Base-by-base conservation (phyloP, 1,140 invertebrate genomes). In the Cataglyphis hispanica region DNA sequence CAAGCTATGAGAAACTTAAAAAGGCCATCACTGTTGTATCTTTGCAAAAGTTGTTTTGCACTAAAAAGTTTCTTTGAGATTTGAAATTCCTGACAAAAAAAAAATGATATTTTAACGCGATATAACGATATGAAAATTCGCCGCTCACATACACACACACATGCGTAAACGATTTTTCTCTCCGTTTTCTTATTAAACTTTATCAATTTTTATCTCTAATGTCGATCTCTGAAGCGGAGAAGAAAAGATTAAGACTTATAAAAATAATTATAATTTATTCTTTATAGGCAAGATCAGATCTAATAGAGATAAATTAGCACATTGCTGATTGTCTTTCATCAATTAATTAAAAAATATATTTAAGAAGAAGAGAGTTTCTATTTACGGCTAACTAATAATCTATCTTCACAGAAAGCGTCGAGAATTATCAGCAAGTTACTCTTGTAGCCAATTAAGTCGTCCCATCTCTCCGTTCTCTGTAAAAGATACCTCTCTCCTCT, bases 241-340 rank as follows among this genome's bases (percentile, higher is more conserved):
- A 43, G 2, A 0, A 50, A 40, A 75, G 8, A 46, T 46, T 46
- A 46, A 46, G 43, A 13, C 13, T 50, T 31, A 31, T 13, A 27
- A 6, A 76, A 76, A 76, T 77, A 46, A 77, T 66, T 66, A 66
- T 46, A 77, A 50, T 43, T 77, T 50, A 34, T 34, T 66, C 16
- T 64, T 43, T 16, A 34, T 19, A 77, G 16, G n/a, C 11, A 1
- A 10, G 22, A 31, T 0, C 11, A 16, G 37, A 22, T 77, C 22
- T 64, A n/a, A 11, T 13, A 19, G 43, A 8, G 6, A 80, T 53
- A 56, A 80, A 37, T 69, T 69, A 34, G 40, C 19, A 34, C 13
- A 31, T 34, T 66, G 19, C 13, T 46, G n/a, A 67, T 50, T n/a
- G n/a, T 50, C 40, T 78, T 63, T 34, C 27, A 34, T 53, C 31